Evolutionary conservation across 2,797 vertebrate genomes (phyloP).

Genomic region (Cyprinodon diabolis): DNA sequence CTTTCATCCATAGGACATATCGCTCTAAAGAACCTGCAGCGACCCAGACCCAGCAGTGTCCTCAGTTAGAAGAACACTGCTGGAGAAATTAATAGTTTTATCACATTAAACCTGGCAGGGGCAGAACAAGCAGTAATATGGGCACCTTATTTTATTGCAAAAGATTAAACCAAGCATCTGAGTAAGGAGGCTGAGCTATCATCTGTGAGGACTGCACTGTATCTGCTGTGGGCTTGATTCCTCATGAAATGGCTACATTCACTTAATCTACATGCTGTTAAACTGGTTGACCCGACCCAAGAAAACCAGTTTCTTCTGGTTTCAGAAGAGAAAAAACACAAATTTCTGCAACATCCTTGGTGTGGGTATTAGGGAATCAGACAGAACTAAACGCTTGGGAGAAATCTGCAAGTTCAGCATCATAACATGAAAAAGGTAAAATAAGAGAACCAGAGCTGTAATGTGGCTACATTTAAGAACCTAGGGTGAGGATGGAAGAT

Average conservation of each 20-base stretch:
- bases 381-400: too few species aligned
- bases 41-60: conserved; percentile 6
- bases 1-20: conserved; percentile 17
- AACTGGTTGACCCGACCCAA: background rate
- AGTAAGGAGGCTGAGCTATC: conserved; percentile 45
- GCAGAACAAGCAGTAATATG: conserved; percentile 46
- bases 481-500: too few species aligned
- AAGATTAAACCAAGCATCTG: conserved; percentile 42
- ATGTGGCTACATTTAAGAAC: too few species aligned
- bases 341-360: too few species aligned
- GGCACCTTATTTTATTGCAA: conserved; percentile 39
- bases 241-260: conserved; percentile 9
- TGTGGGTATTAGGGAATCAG: too few species aligned
- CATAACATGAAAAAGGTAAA: too few species aligned
- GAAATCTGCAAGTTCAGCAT: too few species aligned
- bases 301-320: background rate
- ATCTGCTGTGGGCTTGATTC: conserved; percentile 46
- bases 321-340: background rate
- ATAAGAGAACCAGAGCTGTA: too few species aligned
- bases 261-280: conserved; percentile 19
- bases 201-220: conserved; percentile 45
- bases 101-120: conserved; percentile 43
- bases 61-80: conserved; percentile 34
- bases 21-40: conserved; percentile 32
- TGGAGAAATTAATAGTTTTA: conserved; percentile 46